Percentiles rank a stretch among this genome's conserved stretches.
Evolutionary conservation across 2,888 invertebrate genomes (phyloP).

Genomic region (Cepaea hortensis): DNA sequence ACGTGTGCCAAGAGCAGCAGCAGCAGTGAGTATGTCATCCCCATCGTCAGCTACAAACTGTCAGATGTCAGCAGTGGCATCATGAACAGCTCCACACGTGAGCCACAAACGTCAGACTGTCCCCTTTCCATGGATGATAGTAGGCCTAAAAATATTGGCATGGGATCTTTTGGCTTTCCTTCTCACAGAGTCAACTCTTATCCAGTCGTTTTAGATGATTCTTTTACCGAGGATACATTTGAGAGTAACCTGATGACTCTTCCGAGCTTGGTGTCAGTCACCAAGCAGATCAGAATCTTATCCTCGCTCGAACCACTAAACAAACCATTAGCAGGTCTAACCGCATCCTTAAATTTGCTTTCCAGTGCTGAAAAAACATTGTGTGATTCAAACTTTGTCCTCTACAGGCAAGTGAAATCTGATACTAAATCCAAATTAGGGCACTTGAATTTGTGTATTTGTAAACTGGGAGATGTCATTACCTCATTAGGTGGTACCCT

Average conservation of each 20-base stretch:
- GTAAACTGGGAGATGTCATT: slow-evolving; percentile 31
- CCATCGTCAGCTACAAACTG: slow-evolving; percentile 32
- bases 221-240: neutral
- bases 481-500: slow-evolving; percentile 10
- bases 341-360: slow-evolving; percentile 29
- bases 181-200: neutral
- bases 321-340: slow-evolving; percentile 35
- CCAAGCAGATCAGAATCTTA: slow-evolving; percentile 33
- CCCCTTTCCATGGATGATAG: neutral
- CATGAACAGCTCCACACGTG: neutral
- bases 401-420: slow-evolving; percentile 33
- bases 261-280: slow-evolving; percentile 20
- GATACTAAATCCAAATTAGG: slow-evolving; percentile 33
- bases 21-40: slow-evolving; percentile 29
- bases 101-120: neutral
- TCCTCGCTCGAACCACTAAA: slow-evolving; percentile 36
- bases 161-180: neutral
- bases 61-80: slow-evolving; percentile 15
- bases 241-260: neutral
- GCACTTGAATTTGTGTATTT: slow-evolving; percentile 33
- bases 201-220: neutral
- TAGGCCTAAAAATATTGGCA: neutral
- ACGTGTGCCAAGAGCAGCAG: neutral
- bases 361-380: slow-evolving; percentile 42
- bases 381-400: slow-evolving; percentile 23